A percentile compares a stretch with the other conserved stretches of the same genome.
phyloP scores from a whole-genome alignment of 2,888 invertebrate species.

The Nycteola revayana region DNA sequence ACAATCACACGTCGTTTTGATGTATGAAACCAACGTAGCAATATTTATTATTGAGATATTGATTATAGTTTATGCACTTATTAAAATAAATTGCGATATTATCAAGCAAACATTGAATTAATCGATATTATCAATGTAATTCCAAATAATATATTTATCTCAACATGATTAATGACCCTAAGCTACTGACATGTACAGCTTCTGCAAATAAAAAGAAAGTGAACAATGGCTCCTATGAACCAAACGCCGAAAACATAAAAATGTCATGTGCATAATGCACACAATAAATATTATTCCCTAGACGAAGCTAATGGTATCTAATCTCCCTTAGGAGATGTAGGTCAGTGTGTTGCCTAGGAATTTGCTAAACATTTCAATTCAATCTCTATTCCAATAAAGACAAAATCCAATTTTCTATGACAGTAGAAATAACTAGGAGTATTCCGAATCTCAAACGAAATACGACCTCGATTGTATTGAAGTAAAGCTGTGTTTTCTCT shows the following conservation, averaged over 20 bases:
- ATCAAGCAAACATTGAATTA: neutral
- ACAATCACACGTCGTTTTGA: no score
- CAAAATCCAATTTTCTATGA: slow-evolving; percentile 46
- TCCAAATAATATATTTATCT: neutral
- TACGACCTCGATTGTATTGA: no score
- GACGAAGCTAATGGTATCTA: slow-evolving; percentile 66
- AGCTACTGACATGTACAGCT: slow-evolving; percentile 20
- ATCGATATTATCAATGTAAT: neutral
- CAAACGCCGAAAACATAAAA: slow-evolving; percentile 76
- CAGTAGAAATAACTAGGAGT: no score
- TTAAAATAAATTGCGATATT: no score
- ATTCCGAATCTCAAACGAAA: no score
- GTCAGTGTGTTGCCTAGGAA: slow-evolving; percentile 66
- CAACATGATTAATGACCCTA: slow-evolving; percentile 29
- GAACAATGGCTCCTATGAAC: slow-evolving; percentile 57
- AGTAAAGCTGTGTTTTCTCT: no score
- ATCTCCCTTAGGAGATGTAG: slow-evolving; percentile 76
- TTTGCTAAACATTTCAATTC: slow-evolving; percentile 34
- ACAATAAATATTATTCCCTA: slow-evolving; percentile 78
- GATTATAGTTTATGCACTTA: no score
- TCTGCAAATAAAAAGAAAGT: slow-evolving; percentile 50
- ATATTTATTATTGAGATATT: no score
- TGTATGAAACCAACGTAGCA: no score
- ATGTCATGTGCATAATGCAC: slow-evolving; percentile 79
- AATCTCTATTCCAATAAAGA: slow-evolving; percentile 33